phyloP scores from a whole-genome alignment of 2,888 invertebrate species.

The Panzeria rudis region DNA sequence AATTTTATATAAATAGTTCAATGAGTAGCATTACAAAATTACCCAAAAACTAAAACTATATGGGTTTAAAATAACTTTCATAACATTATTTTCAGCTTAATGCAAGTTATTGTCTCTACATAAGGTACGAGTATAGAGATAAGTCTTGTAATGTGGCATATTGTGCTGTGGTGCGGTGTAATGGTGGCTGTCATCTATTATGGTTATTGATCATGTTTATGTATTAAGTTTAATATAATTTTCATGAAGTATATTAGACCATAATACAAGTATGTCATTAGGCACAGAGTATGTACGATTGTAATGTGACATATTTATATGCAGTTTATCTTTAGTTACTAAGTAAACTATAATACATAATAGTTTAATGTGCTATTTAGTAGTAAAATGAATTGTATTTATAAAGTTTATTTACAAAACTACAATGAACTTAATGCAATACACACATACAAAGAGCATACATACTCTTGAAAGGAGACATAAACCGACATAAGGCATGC shows the following conservation, averaged over 20 bases:
- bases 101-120: conserved; percentile 28
- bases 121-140: not conserved
- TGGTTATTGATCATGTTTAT: conserved; percentile 68
- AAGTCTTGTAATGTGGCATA: conserved; percentile 24
- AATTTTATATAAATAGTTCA: not conserved
- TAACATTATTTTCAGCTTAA: conserved; percentile 41
- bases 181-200: conserved; percentile 58
- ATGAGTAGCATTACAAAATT: not conserved
- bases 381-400: conserved; percentile 45
- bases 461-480: not conserved
- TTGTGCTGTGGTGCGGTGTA: conserved; percentile 11
- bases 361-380: conserved; percentile 60
- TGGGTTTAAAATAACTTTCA: conserved; percentile 20
- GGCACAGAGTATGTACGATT: not conserved
- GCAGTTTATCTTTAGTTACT: conserved; percentile 35
- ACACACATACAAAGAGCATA: not conserved
- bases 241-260: conserved; percentile 37
- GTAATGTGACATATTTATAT: conserved; percentile 4
- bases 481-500: conserved; percentile 9
- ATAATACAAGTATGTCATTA: conserved; percentile 20
- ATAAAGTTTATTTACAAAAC: conserved; percentile 58
- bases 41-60: not conserved
- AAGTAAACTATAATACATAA: conserved; percentile 36
- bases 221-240: conserved; percentile 64
- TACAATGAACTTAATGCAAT: conserved; percentile 21